Base-by-base conservation (phyloP, 2,113 vertebrate genomes). In the Archilochus colubris region DNA sequence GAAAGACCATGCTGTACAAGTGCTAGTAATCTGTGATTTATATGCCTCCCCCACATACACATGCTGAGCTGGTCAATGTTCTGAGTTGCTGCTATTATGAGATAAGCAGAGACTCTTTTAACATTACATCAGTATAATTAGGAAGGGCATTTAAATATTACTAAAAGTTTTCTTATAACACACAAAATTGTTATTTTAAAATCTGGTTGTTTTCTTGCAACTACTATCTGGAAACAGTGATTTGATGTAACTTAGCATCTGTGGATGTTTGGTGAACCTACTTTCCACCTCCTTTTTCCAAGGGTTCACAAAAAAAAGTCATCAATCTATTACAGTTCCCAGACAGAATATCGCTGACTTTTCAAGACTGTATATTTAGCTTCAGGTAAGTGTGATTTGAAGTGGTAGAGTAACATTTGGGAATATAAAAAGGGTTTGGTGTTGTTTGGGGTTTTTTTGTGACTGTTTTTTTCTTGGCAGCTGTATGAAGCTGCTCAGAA, bases 401-500 rank as follows among this genome's bases (percentile, higher is more conserved):
- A 92, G 67, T 87, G 68, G 38, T 70, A 89, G 67, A 28, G 63
- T 94, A 93, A 80, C 51, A 44, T 82, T 73, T 82, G 73, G 69
- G 67, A 91, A 91, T 70, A 61, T 87, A 79, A 84, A 91, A 55
- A 27, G 4, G 40, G 11, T 40, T 40, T 40, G 40, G 40, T 40
- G 40, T 40, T 40, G 38, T 11, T 40, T 21, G 46, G 46, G 46
- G 4, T 0, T 27, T 2, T 38, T 95, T 80, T 91, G 61, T 73
- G 54, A 62, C 67, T 76, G 1, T 22, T 68, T 59, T 88, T 95
- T 94, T 87, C 38, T 57, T 83, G 43, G 94, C 91, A 95, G 75
- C 89, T 89, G 72, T 89, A 67, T 88, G 89, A 83, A 96, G 83
- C 68, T 78, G 79, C 64, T 96, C 55, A 93, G 68, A 94, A 95